Conservation (phyloP, 2,113 vertebrate genomes). For the Poecilia latipinna region DNA sequence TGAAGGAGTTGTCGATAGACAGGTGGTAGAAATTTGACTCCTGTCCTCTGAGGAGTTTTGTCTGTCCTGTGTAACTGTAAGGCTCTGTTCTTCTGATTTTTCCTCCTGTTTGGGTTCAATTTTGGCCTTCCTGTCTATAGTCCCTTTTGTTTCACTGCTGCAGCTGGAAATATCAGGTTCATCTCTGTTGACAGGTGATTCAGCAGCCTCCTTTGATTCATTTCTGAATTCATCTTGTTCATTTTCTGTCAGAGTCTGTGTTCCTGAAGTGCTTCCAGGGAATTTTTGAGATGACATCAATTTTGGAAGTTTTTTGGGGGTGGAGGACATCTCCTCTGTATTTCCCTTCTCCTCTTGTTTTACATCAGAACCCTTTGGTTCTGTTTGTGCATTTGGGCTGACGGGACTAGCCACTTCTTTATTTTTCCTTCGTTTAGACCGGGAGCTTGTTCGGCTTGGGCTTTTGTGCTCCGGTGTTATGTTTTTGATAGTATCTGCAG, state of each 20-base stretch:
- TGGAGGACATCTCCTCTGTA: not conserved
- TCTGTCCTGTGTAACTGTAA: constrained; percentile 20
- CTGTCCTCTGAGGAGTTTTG: constrained; percentile 24
- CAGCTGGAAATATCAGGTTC: constrained; percentile 53
- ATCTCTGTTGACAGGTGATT: constrained; percentile 43
- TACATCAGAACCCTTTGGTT: not conserved
- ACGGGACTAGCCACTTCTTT: constrained; percentile 49
- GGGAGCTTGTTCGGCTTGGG: constrained; percentile 38
- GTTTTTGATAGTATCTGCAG: constrained; percentile 13
- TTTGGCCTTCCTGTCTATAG: constrained; percentile 34
- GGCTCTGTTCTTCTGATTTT: constrained; percentile 12
- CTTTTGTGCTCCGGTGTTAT: constrained; percentile 46
- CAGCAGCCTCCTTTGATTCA: constrained; percentile 13
- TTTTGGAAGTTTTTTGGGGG: constrained; percentile 22
- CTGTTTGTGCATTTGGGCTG: constrained; percentile 55
- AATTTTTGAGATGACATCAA: constrained; percentile 25
- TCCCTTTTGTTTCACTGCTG: constrained; percentile 51
- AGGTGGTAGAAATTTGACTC: constrained; percentile 8
- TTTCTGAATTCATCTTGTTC: constrained; percentile 17
- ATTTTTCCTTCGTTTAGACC: constrained; percentile 62
- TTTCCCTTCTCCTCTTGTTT: constrained; percentile 21
- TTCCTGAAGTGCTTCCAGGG: constrained; percentile 10
- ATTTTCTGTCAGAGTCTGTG: not conserved
- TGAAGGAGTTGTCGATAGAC: constrained; percentile 12
- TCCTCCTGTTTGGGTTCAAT: constrained; percentile 53